Percentiles rank a stretch among this genome's conserved stretches.
phyloP scores from a whole-genome alignment of 1,140 invertebrate genomes.

The Hycleus cichorii region DNA sequence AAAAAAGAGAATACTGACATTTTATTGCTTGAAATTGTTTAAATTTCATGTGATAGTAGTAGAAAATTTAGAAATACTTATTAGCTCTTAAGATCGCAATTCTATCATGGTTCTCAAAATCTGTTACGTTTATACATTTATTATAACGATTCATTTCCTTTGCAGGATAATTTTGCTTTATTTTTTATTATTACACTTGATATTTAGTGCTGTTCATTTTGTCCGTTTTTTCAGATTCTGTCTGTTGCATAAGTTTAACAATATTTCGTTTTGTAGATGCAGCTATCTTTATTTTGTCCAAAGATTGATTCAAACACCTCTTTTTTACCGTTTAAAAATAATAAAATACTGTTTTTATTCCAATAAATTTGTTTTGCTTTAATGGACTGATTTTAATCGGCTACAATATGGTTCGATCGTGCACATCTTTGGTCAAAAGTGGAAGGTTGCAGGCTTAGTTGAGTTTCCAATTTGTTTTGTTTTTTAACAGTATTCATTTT shows the following conservation, averaged over 20 bases:
- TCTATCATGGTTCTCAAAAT: constrained; percentile 7
- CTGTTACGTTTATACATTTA: not conserved
- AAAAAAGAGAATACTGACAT: not conserved
- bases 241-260: constrained; percentile 1
- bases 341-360: not conserved
- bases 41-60: constrained; percentile 1
- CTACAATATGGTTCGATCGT: constrained; percentile 1
- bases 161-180: constrained; percentile 7
- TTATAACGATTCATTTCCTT: constrained; percentile 4
- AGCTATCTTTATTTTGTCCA: constrained; percentile 2
- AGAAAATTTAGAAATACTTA: constrained; percentile 9
- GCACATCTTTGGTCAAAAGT: constrained; percentile 6
- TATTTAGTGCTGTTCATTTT: not conserved
- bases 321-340: not conserved
- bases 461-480: constrained; percentile 3
- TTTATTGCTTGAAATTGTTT: constrained; percentile 5
- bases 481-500: constrained; percentile 5
- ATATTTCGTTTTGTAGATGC: not conserved
- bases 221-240: constrained; percentile 1
- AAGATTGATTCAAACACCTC: not conserved
- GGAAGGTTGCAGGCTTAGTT: constrained; percentile 14
- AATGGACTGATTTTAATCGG: constrained; percentile 4
- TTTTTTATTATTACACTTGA: not conserved
- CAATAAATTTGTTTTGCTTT: not conserved
- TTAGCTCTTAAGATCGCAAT: constrained; percentile 12